phyloP scores from a whole-genome alignment of 2,888 invertebrate species.

The Lathronympha strigana region DNA sequence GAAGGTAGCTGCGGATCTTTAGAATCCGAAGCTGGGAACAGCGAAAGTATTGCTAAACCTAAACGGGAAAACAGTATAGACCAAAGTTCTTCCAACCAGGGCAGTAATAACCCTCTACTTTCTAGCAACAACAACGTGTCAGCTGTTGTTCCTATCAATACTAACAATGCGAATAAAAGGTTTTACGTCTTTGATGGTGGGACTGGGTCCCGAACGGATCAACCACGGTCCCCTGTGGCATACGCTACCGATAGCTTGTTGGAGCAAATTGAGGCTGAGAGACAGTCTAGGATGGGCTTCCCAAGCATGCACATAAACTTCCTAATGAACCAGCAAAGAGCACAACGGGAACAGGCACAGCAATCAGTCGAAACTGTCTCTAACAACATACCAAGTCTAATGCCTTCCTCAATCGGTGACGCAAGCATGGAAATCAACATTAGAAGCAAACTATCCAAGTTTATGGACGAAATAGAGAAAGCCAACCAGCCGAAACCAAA shows the following conservation, averaged over 20 bases:
- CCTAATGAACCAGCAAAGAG: slow-evolving; percentile 72
- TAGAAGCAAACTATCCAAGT: slow-evolving; percentile 82
- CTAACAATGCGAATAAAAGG: slow-evolving; percentile 71
- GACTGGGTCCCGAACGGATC: slow-evolving; percentile 68
- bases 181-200: slow-evolving; percentile 80
- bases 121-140: slow-evolving; percentile 78
- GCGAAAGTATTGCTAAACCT: slow-evolving; percentile 66
- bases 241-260: slow-evolving; percentile 78
- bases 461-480: slow-evolving; percentile 83
- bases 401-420: slow-evolving; percentile 83
- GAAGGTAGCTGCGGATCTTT: slow-evolving; percentile 80
- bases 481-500: slow-evolving; percentile 82
- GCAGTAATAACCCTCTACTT: slow-evolving; percentile 78
- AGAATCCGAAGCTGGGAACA: slow-evolving; percentile 75
- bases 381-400: slow-evolving; percentile 70
- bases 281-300: slow-evolving; percentile 76
- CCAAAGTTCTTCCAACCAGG: slow-evolving; percentile 79
- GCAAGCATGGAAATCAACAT: slow-evolving; percentile 82
- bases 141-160: slow-evolving; percentile 75
- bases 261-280: slow-evolving; percentile 78
- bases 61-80: slow-evolving; percentile 76
- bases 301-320: slow-evolving; percentile 81
- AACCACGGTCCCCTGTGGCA: slow-evolving; percentile 76
- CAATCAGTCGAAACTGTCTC: slow-evolving; percentile 66
- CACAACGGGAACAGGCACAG: slow-evolving; percentile 57